Conservation (phyloP, 2,797 vertebrate genomes). For the Etheostoma nigrum region DNA sequence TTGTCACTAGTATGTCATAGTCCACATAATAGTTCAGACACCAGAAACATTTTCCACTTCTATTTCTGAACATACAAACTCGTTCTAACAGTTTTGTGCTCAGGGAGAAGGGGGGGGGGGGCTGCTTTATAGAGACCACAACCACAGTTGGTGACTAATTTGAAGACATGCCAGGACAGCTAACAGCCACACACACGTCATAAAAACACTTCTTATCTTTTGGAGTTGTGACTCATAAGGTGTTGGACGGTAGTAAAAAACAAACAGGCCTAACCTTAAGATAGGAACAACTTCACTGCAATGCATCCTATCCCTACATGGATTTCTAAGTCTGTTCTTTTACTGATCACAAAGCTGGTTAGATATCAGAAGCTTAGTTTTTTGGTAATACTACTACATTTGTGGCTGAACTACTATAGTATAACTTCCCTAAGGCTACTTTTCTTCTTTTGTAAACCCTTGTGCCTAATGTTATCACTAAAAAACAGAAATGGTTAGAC, state of each 20-base stretch:
- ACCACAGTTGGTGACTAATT: conserved; percentile 18
- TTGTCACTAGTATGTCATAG: background rate
- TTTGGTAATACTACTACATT: background rate
- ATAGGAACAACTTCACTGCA: conserved; percentile 50
- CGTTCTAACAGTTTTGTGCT: background rate
- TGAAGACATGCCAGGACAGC: conserved; percentile 29
- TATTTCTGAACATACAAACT: background rate
- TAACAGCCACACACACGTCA: conserved; percentile 32
- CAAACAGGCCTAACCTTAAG: conserved; percentile 69
- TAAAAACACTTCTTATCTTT: conserved; percentile 70
- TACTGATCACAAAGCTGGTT: background rate
- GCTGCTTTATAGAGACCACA: conserved; percentile 3
- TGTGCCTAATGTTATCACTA: background rate
- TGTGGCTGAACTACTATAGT: too few species aligned
- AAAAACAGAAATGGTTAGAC: background rate
- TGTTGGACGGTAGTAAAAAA: conserved; percentile 36
- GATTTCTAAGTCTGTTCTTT: conserved; percentile 42
- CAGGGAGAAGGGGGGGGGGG: background rate
- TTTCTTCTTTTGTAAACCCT: background rate
- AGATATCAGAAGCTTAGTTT: conserved; percentile 7
- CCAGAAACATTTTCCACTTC: conserved; percentile 3
- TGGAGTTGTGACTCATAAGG: conserved; percentile 67
- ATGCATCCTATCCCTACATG: conserved; percentile 30
- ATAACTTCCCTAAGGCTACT: too few species aligned
- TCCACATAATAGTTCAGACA: background rate